Base-by-base conservation (phyloP, 2,797 vertebrate genomes). In the Oreochromis grahami region DNA sequence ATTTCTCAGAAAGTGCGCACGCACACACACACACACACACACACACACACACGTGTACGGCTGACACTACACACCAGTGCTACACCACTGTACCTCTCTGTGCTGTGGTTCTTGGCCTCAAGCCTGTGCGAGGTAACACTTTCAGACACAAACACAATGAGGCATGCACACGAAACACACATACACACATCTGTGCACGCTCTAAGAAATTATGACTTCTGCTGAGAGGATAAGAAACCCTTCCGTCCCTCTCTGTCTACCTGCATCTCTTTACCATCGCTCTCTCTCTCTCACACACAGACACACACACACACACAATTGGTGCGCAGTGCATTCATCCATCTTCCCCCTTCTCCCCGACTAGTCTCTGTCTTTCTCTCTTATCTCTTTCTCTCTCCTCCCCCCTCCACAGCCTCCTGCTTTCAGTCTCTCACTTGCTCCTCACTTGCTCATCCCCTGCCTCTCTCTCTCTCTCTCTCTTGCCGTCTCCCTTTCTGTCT, bases 281-380 rank as follows among this genome's bases (percentile, higher is more conserved):
- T 86, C 91, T 89, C 80, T 88, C 76, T 68, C 79, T 14, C 84
- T 51, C 81, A 21, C 80, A 74, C 87, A 78, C 88, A 86, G 85
- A 84, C 79, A 81, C 90, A 89, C 84, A 83, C 83, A 86, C 88
- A 87, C 91, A 87, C 87, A 82, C 91, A 89, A 85, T 83, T 84
- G 76, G 80, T 88, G 84, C 87, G 83, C 79, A 82, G 93, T 91
- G 86, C 85, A 94, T 95, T 94, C 93, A 93, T 95, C 95, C 94
- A 93, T 93, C 91, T 93, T 90, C 87, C 89, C 87, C 89, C 84
- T 87, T 89, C 91, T 89, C 90, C 92, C 89, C 74, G 86, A 91
- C 91, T 93, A 90, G 92, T 93, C 94, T 94, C 93, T 92, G 90
- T 93, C 94, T 95, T 90, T 92, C 90, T 91, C 90, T 92, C 92